A percentile compares a stretch with the other conserved stretches of the same genome.
Conservation (phyloP, 2,113 vertebrate species). For the Atlantisia rogersi region DNA sequence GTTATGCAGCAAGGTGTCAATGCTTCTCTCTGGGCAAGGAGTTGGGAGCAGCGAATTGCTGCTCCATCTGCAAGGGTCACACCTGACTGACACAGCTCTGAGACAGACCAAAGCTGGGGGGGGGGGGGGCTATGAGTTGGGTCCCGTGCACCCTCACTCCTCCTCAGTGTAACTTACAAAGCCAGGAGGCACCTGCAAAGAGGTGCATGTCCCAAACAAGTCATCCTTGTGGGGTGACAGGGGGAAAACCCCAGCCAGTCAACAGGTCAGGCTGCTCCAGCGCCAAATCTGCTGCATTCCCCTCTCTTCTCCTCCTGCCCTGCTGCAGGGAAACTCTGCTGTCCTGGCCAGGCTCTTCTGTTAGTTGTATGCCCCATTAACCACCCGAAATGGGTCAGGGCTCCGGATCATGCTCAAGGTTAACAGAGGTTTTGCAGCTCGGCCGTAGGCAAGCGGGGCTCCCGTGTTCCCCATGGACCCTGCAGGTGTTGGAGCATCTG, state of each 20-base stretch:
- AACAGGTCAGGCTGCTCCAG: neutral
- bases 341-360: neutral
- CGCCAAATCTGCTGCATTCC: neutral
- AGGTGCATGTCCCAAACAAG: neutral
- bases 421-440: conserved; percentile 20
- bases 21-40: neutral
- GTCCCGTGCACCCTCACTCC: neutral
- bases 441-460: neutral
- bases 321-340: neutral
- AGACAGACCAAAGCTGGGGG: neutral
- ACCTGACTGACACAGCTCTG: neutral
- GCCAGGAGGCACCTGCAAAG: neutral
- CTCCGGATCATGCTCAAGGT: neutral
- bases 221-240: neutral
- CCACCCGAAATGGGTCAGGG: conserved; percentile 13
- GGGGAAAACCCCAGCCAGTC: neutral
- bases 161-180: neutral
- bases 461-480: conserved; percentile 21
- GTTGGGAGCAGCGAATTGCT: neutral
- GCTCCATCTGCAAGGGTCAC: neutral
- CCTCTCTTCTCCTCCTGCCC: neutral
- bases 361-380: neutral
- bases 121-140: neutral
- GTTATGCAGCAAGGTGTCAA: neutral
- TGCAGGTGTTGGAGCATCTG: conserved; percentile 54